Evolutionary conservation across 2,797 vertebrate species (phyloP).

Genomic region (Novumbra hubbsi): DNA sequence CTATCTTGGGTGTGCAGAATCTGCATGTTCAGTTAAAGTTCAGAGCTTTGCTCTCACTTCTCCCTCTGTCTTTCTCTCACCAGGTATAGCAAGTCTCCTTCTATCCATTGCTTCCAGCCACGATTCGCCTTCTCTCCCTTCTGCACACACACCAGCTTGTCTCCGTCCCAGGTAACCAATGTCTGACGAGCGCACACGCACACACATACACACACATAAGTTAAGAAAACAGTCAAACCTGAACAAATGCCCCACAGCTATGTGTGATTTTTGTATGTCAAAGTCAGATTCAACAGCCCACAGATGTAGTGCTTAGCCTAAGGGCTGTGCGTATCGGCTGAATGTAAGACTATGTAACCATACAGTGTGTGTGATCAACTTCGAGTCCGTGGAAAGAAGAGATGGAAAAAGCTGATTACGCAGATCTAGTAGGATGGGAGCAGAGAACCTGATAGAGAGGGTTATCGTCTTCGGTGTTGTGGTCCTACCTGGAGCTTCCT

Average conservation of each 20-base stretch:
- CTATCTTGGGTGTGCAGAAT: not conserved
- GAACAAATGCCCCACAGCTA: not conserved
- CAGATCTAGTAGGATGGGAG: not conserved
- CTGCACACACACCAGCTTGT: conserved; percentile 87
- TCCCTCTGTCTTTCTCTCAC: conserved; percentile 69
- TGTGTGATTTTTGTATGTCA: not conserved
- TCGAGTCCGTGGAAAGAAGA: too few relatives aligned
- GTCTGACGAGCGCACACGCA: conserved; percentile 66
- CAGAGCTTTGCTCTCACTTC: not conserved
- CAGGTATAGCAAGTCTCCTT: conserved; percentile 85
- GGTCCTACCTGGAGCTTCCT: conserved; percentile 77
- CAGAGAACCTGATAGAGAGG: not conserved
- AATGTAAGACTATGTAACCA: too few relatives aligned
- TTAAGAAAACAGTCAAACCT: not conserved
- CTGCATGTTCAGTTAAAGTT: not conserved
- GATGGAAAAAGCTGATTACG: too few relatives aligned
- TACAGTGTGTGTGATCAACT: too few relatives aligned
- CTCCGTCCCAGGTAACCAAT: conserved; percentile 87
- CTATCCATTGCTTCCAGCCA: conserved; percentile 95
- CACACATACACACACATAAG: conserved; percentile 11
- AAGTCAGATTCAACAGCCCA: not conserved
- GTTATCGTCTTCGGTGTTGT: not conserved
- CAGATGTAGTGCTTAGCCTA: not conserved
- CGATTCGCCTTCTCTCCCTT: conserved; percentile 94
- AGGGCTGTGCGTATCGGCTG: too few relatives aligned